Evolutionary conservation across 2,797 vertebrate genomes (phyloP), one percentile per base, ranked within the genome.

Genomic region (Scolopax bukidnonensis): DNA sequence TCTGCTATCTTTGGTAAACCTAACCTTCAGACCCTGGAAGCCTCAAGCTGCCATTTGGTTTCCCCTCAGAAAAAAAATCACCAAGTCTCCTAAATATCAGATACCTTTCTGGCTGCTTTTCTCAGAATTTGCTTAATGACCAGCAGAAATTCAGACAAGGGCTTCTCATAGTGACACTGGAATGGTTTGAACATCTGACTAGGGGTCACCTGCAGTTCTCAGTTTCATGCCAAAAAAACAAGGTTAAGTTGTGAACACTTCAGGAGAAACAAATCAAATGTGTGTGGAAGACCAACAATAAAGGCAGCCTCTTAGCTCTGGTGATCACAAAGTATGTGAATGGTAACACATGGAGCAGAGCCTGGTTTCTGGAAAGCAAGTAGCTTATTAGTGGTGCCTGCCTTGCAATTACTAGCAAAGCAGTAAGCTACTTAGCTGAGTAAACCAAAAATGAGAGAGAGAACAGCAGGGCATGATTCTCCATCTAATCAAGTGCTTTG

Each of bases 401-500:
- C 41, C 68, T 78, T 36, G 67, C 86, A 90, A 43, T 67, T 38
- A 32, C 57, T 50, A 16, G 48, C 16, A 17, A 69, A 84, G 77
- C 67, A 79, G 64, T 33, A 87, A 96, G 75, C 54, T 70, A 12
- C 77, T 90, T 79, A 82, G 60, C 81, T 4, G 33, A 89, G 23
- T 13, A 75, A 87, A 84, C 11, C 60, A 68, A 25, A 74, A 95
- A 40, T 2, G 30, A 78, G 53, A 51, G 71, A 18, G 41, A 16
- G 73, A 84, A 47, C 88, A 93, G 65, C 65, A 81, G 76, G 57
- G 48, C 69, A 73, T 50, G 79, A 69, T 61, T 19, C 50, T 84
- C 76, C 89, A 93, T 63, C 84, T 84, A 14, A 95, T 81, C 82
- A 79, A 88, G 28, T 30, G 59, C 77, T 95, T 86, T 93, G 54